phyloP scores from a whole-genome alignment of 1,140 invertebrate genomes.

The Aphidius gifuensis region DNA sequence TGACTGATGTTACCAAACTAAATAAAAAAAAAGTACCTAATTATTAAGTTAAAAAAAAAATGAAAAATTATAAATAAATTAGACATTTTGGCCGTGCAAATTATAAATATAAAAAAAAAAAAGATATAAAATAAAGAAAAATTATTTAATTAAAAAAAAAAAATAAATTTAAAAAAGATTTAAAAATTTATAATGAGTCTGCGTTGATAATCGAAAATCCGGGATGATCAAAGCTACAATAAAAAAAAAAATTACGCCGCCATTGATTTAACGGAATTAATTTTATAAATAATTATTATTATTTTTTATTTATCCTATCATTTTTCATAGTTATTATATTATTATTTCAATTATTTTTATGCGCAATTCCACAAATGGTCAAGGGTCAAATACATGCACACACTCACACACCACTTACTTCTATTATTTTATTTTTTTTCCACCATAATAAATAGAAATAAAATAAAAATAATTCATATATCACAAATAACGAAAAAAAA shows the following conservation, averaged over 20 bases:
- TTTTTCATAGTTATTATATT: slow-evolving; percentile 3
- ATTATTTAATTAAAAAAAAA: slow-evolving; percentile 18
- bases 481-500: slow-evolving; percentile 36
- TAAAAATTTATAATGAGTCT: slow-evolving; percentile 13
- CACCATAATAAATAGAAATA: slow-evolving; percentile 43
- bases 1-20: slow-evolving; percentile 58
- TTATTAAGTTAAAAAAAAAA: slow-evolving; percentile 49
- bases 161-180: too few species aligned
- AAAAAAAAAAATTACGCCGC: slow-evolving; percentile 14
- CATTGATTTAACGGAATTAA: not conserved
- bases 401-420: slow-evolving; percentile 30
- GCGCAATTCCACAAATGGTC: slow-evolving; percentile 27
- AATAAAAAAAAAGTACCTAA: slow-evolving; percentile 50
- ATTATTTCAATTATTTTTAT: slow-evolving; percentile 16
- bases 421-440: slow-evolving; percentile 31
- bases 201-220: slow-evolving; percentile 24
- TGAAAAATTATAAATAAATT: slow-evolving; percentile 18
- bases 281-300: slow-evolving; percentile 6
- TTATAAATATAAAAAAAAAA: slow-evolving; percentile 14
- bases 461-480: slow-evolving; percentile 49
- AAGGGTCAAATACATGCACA: slow-evolving; percentile 30
- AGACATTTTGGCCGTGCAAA: slow-evolving; percentile 19
- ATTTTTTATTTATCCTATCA: slow-evolving; percentile 4
- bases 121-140: slow-evolving; percentile 3
- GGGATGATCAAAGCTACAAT: slow-evolving; percentile 14